Conservation (phyloP, 2,113 vertebrate species). For the Pristiophorus japonicus region DNA sequence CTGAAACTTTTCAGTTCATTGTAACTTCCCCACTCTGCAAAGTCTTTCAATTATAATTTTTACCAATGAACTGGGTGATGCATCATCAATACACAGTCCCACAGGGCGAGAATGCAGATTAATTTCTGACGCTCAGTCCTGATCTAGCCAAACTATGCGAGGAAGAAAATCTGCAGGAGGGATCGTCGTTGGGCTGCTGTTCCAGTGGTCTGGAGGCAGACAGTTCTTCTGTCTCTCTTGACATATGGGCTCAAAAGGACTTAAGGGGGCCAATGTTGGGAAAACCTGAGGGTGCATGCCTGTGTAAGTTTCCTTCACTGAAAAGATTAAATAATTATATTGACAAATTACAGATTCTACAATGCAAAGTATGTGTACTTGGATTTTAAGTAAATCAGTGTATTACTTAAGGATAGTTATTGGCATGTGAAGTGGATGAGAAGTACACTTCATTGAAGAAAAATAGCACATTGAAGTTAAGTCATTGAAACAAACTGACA, state of each 20-base stretch:
- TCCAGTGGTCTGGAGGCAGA: neutral
- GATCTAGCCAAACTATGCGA: neutral
- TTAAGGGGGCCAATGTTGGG: neutral
- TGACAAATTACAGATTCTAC: conserved; percentile 9
- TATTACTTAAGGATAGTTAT: neutral
- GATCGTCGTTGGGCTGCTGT: neutral
- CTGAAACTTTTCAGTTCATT: neutral
- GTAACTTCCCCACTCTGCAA: neutral
- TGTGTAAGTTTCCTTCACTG: too few relatives aligned
- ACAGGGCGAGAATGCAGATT: neutral
- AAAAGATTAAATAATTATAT: conserved; percentile 25
- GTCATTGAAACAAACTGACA: neutral
- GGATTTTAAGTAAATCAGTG: neutral
- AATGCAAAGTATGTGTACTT: neutral
- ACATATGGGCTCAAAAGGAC: neutral
- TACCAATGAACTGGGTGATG: neutral
- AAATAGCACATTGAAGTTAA: neutral
- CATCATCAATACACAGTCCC: neutral
- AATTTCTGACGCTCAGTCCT: neutral
- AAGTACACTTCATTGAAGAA: neutral
- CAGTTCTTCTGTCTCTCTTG: neutral
- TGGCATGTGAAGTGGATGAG: neutral
- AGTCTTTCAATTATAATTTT: neutral
- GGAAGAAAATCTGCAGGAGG: neutral
- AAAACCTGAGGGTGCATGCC: neutral